Base-by-base conservation (phyloP, 2,113 vertebrate species). In the Poecile atricapillus region DNA sequence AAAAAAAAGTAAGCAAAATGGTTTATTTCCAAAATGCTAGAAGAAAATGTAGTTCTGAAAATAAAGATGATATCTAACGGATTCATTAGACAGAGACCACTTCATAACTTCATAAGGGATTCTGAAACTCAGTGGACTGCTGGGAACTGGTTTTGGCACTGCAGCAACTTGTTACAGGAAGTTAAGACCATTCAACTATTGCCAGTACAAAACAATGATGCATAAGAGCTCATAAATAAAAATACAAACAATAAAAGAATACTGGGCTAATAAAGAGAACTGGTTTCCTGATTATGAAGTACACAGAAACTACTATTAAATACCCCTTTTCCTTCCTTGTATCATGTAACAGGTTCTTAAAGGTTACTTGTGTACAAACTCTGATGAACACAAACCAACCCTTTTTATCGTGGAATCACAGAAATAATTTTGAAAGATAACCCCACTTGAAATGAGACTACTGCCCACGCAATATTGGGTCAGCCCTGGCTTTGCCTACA, bases 381-480 rank as follows among this genome's bases (percentile, higher is more conserved):
- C 27, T 41, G 37, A 58, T 63, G 62, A 86, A 65, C 24, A 53
- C n/a, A 50, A 73, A 63, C 12, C 24, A 14, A 37, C 18, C 7
- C 15, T 60, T 89, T 71, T 28, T 67, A 75, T 37, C 4, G 8
- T 10, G 11, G 47, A 73, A 81, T 73, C 18, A 27, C 4, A 62
- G 37, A 92, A 52, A 70, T 43, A 0, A 47, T 58, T 62, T 74
- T 43, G 31, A 74, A 85, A 90, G 22, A 52, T 7, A 82, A 71
- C 4, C 3, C 17, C 31, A 44, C 52, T 15, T 53, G 47, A 89
- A 93, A 83, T 33, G 22, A 39, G 39, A n/a, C 35, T 64, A 43
- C 41, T 46, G 44, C 19, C 46, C 30, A 41, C 1, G 3, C 0
- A 1, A 27, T 11, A 63, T 1, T 27, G 17, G 23, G 31, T 70